Percentiles rank a stretch among this genome's conserved stretches.
These are phyloP conservation scores for Siniperca obscura DNA, from an alignment of 2,797 vertebrate genomes.

Conservation along the genomic window DNA sequence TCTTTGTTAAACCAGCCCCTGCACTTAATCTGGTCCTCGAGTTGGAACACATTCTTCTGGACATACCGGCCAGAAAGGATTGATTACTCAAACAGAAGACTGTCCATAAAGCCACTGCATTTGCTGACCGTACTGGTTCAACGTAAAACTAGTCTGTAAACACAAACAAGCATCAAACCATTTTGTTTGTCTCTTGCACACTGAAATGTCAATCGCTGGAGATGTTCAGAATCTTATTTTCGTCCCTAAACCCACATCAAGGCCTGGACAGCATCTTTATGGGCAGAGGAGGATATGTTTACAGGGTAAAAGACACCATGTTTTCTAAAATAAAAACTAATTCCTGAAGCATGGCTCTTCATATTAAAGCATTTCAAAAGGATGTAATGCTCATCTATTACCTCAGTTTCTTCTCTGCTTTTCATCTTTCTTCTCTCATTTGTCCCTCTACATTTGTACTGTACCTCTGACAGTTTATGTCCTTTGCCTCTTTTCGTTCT, in stretches of 20 bases:
- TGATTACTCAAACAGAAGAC: constrained; percentile 3
- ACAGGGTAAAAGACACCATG: background rate
- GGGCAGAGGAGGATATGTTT: constrained; percentile 3
- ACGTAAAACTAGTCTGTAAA: background rate
- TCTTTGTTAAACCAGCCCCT: background rate
- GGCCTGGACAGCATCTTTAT: constrained; percentile 2
- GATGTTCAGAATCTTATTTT: constrained; percentile 10
- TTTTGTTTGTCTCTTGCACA: constrained; percentile 2
- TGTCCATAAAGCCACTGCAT: constrained; percentile 2
- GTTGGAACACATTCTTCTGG: constrained; percentile 15
- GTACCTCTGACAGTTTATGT: constrained; percentile 34
- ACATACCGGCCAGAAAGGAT: background rate
- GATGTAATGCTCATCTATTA: constrained; percentile 7
- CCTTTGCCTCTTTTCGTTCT: constrained; percentile 20
- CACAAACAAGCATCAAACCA: background rate
- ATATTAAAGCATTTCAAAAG: constrained; percentile 14
- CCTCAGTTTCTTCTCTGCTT: background rate
- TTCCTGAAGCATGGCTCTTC: background rate
- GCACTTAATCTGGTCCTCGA: background rate
- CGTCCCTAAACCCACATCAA: background rate
- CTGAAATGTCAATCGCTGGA: constrained; percentile 3
- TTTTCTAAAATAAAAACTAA: background rate
- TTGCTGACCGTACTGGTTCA: background rate
- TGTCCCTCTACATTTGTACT: constrained; percentile 3
- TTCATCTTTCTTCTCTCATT: constrained; percentile 20